Evolutionary conservation across 2,888 invertebrate genomes (phyloP), one percentile per base, ranked within the genome.

Genomic region (Nudaria mundana): DNA sequence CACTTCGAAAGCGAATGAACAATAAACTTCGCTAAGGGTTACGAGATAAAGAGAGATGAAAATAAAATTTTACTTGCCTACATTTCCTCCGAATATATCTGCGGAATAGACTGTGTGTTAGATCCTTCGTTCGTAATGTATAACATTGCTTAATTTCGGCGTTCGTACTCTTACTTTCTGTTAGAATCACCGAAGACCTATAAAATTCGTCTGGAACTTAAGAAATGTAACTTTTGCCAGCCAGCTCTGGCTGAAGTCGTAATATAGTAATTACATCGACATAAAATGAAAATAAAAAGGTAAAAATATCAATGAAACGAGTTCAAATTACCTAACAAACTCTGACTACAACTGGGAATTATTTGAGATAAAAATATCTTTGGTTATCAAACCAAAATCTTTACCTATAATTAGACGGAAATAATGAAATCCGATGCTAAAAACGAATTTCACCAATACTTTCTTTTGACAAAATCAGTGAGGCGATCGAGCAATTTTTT

Each of bases 41-140:
- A 24, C 18, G 12, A 13, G 15, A 5, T 13, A 30, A 36, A 36
- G 18, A 29, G 25, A 16, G 26, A 18, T 15, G 25, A 34, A 37
- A 48, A 47, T 40, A 32, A 47, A 45, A 37, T 41, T 25, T 39
- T n/a, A n/a, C n/a, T n/a, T n/a, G n/a, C n/a, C n/a, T 38, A 42
- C n/a, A 42, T 39, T 52, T 43, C 43, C 43, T 12, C 6, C 6
- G 29, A 34, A 51, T 26, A 29, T 31, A 40, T 52, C 37, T 49
- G 25, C 35, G 3, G 14, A 28, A 43, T 20, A 31, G 26, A 28
- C 26, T 40, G 28, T 24, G 7, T 8, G 35, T 36, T 43, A 23
- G 23, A 37, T 34, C 44, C 35, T 40, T 44, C 32, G 13, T 22
- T 44, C 22, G 15, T 15, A 25, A 16, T 10, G 29, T n/a, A 25